phyloP scores from a whole-genome alignment of 2,797 vertebrate genomes.

The Ambastaia sidthimunki region DNA sequence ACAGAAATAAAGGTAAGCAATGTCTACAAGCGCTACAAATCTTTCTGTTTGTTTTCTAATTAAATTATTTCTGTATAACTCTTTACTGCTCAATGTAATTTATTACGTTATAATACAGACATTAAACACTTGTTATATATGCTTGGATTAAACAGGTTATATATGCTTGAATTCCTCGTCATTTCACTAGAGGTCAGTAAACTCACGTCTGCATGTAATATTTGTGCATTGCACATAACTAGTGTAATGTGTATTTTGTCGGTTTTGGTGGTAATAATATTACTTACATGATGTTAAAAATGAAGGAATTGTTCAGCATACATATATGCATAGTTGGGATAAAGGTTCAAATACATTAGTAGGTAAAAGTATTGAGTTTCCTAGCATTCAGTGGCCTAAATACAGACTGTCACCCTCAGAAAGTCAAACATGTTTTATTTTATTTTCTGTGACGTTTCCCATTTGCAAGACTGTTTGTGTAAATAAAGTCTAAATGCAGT shows the following conservation, averaged over 20 bases:
- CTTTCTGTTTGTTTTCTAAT: background rate
- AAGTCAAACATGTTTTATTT: background rate
- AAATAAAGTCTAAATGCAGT: background rate
- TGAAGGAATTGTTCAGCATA: too few species aligned
- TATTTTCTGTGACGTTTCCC: background rate
- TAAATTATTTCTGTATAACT: background rate
- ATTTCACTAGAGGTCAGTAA: constrained; percentile 56
- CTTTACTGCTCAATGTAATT: background rate
- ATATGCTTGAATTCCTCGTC: background rate
- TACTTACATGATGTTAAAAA: too few species aligned
- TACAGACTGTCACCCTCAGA: background rate
- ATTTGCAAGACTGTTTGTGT: background rate
- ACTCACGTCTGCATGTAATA: constrained; percentile 12
- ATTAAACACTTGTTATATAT: background rate
- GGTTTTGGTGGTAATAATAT: too few species aligned
- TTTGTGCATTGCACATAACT: background rate
- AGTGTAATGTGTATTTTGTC: too few species aligned
- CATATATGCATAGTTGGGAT: too few species aligned
- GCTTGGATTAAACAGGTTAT: too few species aligned
- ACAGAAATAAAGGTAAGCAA: too few species aligned
- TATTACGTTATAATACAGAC: background rate
- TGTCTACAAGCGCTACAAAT: too few species aligned
- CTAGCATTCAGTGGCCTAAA: too few species aligned
- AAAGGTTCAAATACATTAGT: too few species aligned
- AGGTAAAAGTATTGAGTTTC: too few species aligned